Base-by-base conservation (phyloP, 1,140 invertebrate species). In the Orchesella cincta region DNA sequence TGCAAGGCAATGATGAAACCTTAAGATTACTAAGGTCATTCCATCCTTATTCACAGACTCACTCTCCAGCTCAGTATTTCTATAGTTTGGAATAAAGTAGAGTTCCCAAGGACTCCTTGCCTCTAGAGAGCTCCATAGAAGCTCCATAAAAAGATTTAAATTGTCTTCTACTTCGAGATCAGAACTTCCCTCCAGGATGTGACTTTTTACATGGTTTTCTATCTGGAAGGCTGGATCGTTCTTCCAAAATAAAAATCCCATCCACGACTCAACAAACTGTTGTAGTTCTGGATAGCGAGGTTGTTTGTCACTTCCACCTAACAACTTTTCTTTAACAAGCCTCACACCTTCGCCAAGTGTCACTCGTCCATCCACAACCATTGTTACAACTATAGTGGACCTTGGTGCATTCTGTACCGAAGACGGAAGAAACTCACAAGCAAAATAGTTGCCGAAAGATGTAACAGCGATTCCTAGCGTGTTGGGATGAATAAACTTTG, bases 211-310 rank as follows among this genome's bases (percentile, higher is more conserved):
- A 67, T 67, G 62, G 12, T 67, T 33, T 3, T 31, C 1, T 3
- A 67, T 33, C 8, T 67, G 8, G 33, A 67, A 67, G 33, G 29
- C 1, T 2, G 62, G 62, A n/a, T 67, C 62, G 8, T 67, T 33
- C 29, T 67, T 67, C 62, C 62, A 67, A 33, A 67, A 67, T 1
- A 1, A 5, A 67, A 31, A 67, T 67, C 62, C 62, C 23, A 29
- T 31, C 31, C 62, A 33, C 14, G 8, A 2, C n/a, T 67, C 62
- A 67, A 67, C 31, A 33, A 31, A 67, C 29, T 67, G 62, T n/a
- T 5, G 29, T 5, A 14, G 33, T n/a, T 67, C 62, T 29, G 62
- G 62, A 67, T 67, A 67, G 1, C n/a, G n/a, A n/a, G n/a, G n/a
- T n/a, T n/a, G 23, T 23, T 23, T 57, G 8, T n/a, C 12, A 3